A percentile compares a stretch with the other conserved stretches of the same genome.
Conservation (phyloP, 1,140 invertebrate genomes). For the Augochlora pura region DNA sequence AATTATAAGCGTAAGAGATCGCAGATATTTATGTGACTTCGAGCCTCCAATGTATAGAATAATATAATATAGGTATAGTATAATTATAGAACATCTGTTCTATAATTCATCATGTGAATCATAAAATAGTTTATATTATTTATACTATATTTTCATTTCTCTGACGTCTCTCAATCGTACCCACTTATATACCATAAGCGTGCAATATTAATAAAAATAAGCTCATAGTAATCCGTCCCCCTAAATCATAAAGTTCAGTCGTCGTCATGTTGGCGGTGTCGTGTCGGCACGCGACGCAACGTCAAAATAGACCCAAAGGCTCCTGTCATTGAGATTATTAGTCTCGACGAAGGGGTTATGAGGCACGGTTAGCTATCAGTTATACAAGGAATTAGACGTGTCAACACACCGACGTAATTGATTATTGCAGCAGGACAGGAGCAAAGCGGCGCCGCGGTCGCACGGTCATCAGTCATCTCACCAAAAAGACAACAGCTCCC, state of each 20-base stretch:
- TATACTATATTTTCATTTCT: too few species aligned
- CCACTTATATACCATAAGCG: too few species aligned
- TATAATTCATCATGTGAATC: too few species aligned
- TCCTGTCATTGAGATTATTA: constrained; percentile 41
- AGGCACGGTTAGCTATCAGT: constrained; percentile 41
- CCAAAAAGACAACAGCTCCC: background rate
- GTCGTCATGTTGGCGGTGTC: background rate
- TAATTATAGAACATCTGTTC: too few species aligned
- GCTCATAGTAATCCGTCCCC: too few species aligned
- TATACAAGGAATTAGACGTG: constrained; percentile 62
- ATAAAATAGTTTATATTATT: too few species aligned
- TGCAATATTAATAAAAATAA: too few species aligned
- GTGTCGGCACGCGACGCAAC: background rate
- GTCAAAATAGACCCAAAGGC: constrained; percentile 40
- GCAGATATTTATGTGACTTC: too few species aligned
- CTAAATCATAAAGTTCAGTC: background rate
- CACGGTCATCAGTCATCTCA: constrained; percentile 61
- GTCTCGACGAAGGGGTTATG: constrained; percentile 51
- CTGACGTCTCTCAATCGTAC: too few species aligned
- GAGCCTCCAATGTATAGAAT: too few species aligned
- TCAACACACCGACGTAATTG: constrained; percentile 62
- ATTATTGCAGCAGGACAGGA: constrained; percentile 63
- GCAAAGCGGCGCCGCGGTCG: constrained; percentile 29
- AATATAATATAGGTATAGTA: too few species aligned
- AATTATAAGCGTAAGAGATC: too few species aligned